Percentiles rank a stretch among this genome's conserved stretches.
These are phyloP conservation scores for Telmatherina bonti DNA, from an alignment of 2,797 vertebrate genomes.

Conservation along the genomic window DNA sequence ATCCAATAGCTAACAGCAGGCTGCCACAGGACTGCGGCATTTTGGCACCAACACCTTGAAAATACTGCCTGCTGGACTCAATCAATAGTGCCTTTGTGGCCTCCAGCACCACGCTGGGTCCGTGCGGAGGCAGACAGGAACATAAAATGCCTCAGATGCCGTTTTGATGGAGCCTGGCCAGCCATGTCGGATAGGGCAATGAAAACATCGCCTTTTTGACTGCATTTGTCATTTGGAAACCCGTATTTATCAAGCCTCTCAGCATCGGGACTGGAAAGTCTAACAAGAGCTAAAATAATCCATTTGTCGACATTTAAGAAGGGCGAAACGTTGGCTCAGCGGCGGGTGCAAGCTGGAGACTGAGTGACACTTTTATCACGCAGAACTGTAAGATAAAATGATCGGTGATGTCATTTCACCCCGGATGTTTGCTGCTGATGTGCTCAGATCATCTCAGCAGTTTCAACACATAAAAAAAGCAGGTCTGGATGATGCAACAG, in stretches of 20 bases:
- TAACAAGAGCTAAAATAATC: conserved; percentile 26
- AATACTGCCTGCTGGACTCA: conserved; percentile 57
- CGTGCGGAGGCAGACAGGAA: conserved; percentile 57
- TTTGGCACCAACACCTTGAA: conserved; percentile 45
- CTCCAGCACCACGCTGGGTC: conserved; percentile 56
- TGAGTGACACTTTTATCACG: conserved; percentile 18
- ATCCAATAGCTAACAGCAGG: conserved; percentile 55
- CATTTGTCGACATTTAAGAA: conserved; percentile 20
- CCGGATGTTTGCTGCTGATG: conserved; percentile 23
- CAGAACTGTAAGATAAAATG: conserved; percentile 32
- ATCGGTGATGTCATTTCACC: conserved; percentile 31
- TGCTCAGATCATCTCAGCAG: conserved; percentile 18
- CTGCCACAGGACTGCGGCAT: conserved; percentile 47
- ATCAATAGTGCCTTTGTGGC: conserved; percentile 74
- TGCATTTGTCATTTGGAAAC: conserved; percentile 36
- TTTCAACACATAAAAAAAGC: conserved; percentile 13
- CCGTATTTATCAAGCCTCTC: conserved; percentile 31
- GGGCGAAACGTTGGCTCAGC: conserved; percentile 15
- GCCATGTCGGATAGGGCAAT: conserved; percentile 35
- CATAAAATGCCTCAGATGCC: conserved; percentile 56
- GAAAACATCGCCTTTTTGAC: conserved; percentile 31
- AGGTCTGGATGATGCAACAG: conserved; percentile 15
- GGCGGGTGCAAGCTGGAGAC: conserved; percentile 15
- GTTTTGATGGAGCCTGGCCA: conserved; percentile 45
- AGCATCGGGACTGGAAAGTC: conserved; percentile 31